Percentiles rank a stretch among this genome's conserved stretches.
These are phyloP conservation scores for Poeciliopsis presidionis DNA, from an alignment of 2,797 vertebrate genomes.

Conservation along the genomic window DNA sequence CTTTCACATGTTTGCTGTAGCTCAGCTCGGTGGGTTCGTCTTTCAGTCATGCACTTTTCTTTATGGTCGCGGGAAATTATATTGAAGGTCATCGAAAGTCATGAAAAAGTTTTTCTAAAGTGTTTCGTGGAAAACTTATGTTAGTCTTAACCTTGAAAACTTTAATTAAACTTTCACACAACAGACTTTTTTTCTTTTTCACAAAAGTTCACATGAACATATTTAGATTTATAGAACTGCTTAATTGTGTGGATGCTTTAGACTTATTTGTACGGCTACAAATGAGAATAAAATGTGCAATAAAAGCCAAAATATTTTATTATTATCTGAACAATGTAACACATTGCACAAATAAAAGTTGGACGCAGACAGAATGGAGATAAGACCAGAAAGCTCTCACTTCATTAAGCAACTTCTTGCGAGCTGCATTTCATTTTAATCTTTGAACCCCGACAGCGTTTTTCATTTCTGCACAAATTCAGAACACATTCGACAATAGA, in stretches of 20 bases:
- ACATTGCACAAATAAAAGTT: slow-evolving; percentile 12
- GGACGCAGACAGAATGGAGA: slow-evolving; percentile 5
- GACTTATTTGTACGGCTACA: background rate
- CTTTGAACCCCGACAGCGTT: slow-evolving; percentile 49
- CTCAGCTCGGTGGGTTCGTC: too few species aligned
- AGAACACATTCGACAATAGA: slow-evolving; percentile 54
- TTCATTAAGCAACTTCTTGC: slow-evolving; percentile 42
- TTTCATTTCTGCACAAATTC: slow-evolving; percentile 67
- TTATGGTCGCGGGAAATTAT: too few species aligned
- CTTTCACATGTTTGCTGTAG: too few species aligned
- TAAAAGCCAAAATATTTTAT: background rate
- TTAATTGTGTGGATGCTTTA: background rate
- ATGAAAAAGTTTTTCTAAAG: too few species aligned
- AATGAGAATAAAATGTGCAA: background rate
- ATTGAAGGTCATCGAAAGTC: too few species aligned
- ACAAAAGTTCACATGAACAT: too few species aligned
- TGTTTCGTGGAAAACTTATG: too few species aligned
- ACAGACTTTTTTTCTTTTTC: too few species aligned
- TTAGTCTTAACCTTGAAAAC: too few species aligned
- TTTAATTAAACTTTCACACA: too few species aligned
- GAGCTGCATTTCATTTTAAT: slow-evolving; percentile 67
- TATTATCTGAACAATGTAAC: background rate
- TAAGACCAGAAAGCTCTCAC: slow-evolving; percentile 16
- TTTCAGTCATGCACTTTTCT: too few species aligned
- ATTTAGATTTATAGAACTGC: background rate